A percentile compares a stretch with the other conserved stretches of the same genome.
Evolutionary conservation across 2,888 invertebrate genomes (phyloP).

Genomic region (Drosophila subquinaria): DNA sequence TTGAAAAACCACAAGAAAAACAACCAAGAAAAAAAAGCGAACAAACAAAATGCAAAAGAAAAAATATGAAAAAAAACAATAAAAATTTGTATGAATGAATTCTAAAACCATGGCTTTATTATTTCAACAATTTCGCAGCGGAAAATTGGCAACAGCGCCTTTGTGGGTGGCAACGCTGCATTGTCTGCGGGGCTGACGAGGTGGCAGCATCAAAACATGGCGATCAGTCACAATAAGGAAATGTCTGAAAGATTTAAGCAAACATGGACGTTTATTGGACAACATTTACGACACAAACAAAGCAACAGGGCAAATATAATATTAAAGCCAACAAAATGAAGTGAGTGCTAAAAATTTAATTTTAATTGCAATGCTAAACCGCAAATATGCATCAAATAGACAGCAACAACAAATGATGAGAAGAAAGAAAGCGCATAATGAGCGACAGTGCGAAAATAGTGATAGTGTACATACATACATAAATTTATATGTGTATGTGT

Average conservation of each 20-base stretch:
- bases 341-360: constrained; percentile 41
- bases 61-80: constrained; percentile 77
- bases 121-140: constrained; percentile 34
- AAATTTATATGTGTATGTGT: background rate
- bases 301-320: background rate
- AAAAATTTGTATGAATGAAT: constrained; percentile 84
- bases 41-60: constrained; percentile 70
- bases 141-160: background rate
- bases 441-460: constrained; percentile 20
- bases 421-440: constrained; percentile 20
- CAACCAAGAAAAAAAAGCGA: constrained; percentile 60
- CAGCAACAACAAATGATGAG: constrained; percentile 1
- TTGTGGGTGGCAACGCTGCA: constrained; percentile 12
- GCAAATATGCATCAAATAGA: constrained; percentile 35
- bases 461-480: background rate
- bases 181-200: background rate
- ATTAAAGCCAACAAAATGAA: constrained; percentile 4
- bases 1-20: constrained; percentile 67
- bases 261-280: constrained; percentile 38
- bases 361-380: constrained; percentile 56
- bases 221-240: constrained; percentile 30
- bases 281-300: constrained; percentile 20
- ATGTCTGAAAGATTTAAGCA: constrained; percentile 1
- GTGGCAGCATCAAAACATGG: background rate
- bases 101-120: constrained; percentile 64